Percentiles rank a stretch among this genome's conserved stretches.
Evolutionary conservation across 2,797 vertebrate genomes (phyloP).

Genomic region (Natrix natrix): DNA sequence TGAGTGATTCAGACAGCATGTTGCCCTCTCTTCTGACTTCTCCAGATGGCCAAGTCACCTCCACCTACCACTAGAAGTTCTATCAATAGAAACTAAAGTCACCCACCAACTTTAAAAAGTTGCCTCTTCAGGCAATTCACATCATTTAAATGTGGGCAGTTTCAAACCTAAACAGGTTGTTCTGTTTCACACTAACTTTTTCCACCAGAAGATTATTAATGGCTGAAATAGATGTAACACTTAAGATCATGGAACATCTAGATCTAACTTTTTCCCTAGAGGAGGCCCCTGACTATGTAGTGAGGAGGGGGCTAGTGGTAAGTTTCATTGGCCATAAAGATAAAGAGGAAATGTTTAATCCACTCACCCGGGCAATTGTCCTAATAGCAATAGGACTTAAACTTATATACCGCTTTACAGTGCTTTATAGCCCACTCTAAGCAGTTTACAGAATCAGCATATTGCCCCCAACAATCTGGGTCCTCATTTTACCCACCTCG

Average conservation of each 20-base stretch:
- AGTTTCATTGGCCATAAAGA: neutral
- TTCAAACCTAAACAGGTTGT: neutral
- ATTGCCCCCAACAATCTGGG: no score
- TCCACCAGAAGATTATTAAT: neutral
- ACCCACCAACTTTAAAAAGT: neutral
- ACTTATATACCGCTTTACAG: no score
- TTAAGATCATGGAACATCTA: neutral
- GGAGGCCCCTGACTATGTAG: neutral
- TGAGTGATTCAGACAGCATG: neutral
- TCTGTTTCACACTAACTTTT: rapidly evolving
- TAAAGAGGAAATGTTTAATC: neutral
- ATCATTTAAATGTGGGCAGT: neutral
- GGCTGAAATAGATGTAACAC: neutral
- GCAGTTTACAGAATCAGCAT: no score
- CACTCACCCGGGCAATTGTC: neutral
- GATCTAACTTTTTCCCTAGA: neutral
- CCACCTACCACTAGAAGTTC: neutral
- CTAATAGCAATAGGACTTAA: neutral
- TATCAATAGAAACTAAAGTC: neutral
- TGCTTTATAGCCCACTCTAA: no score
- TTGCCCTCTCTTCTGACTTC: neutral
- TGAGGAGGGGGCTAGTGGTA: neutral
- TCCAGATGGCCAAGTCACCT: neutral
- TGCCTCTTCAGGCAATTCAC: neutral
- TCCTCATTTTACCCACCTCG: no score